Percentiles rank a stretch among this genome's conserved stretches.
Conservation (phyloP, 2,113 vertebrate genomes). For the Tragelaphus scriptus region DNA sequence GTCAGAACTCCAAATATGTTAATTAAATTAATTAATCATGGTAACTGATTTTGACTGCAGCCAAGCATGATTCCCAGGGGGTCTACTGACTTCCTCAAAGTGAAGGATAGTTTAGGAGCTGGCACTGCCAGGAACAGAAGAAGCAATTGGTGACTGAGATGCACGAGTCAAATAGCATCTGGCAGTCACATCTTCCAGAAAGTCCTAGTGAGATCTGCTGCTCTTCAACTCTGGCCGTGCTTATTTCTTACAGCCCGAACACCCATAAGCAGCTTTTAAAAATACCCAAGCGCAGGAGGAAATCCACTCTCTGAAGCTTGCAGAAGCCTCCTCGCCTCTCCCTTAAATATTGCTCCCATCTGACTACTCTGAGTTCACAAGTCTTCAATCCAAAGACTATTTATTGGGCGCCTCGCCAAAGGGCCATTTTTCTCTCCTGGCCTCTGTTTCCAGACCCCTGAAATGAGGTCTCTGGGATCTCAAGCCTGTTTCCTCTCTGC, state of each 20-base stretch:
- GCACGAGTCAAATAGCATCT: not conserved
- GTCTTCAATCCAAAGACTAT: not conserved
- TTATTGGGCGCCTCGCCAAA: not conserved
- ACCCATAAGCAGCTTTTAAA: not conserved
- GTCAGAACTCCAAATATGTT: conserved; percentile 22
- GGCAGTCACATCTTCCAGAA: not conserved
- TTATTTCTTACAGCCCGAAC: not conserved
- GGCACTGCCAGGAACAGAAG: not conserved
- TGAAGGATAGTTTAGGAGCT: not conserved
- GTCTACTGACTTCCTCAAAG: not conserved
- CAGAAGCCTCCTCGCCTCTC: not conserved
- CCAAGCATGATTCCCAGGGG: not conserved
- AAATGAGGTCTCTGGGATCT: not conserved
- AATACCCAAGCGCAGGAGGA: not conserved
- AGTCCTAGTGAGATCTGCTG: not conserved
- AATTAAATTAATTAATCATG: conserved; percentile 52
- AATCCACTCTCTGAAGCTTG: not conserved
- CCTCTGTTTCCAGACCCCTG: not conserved
- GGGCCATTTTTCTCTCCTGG: not conserved
- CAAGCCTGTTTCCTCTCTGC: conserved; percentile 10
- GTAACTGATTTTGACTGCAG: not conserved
- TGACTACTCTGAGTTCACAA: not conserved
- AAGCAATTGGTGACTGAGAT: not conserved
- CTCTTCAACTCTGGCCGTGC: not conserved
- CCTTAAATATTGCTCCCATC: not conserved